Conservation (phyloP, 2,797 vertebrate genomes). For the Limnodromus scolopaceus region DNA sequence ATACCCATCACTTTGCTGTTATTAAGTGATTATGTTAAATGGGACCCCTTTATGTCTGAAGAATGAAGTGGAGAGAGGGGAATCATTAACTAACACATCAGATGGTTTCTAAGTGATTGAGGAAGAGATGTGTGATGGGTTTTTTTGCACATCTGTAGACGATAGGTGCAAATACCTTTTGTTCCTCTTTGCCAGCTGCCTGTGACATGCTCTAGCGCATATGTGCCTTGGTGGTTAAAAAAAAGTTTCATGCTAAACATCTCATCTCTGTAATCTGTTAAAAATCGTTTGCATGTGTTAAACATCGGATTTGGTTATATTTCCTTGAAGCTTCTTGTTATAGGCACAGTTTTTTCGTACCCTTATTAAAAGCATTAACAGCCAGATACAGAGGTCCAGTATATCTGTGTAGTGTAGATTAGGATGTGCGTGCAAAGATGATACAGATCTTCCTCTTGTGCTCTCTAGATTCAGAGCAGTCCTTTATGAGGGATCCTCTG, state of each 20-base stretch:
- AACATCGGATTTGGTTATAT: not conserved
- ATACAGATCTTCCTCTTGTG: not conserved
- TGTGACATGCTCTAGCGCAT: not conserved
- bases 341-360: not conserved
- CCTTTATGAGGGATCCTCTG: not conserved
- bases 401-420: not conserved
- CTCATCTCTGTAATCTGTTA: not conserved
- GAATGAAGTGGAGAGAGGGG: slow-evolving; percentile 73
- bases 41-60: slow-evolving; percentile 77
- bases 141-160: slow-evolving; percentile 5
- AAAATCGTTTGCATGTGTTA: slow-evolving; percentile 1
- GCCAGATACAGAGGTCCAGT: not conserved
- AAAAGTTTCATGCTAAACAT: not conserved
- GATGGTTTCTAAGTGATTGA: slow-evolving; percentile 63
- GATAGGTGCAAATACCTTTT: slow-evolving; percentile 33
- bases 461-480: not conserved
- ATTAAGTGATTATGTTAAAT: slow-evolving; percentile 83
- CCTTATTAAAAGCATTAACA: not conserved
- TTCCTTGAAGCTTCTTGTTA: not conserved
- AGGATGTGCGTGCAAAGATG: not conserved
- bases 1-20: slow-evolving; percentile 82
- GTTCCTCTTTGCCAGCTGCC: slow-evolving; percentile 35
- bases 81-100: slow-evolving; percentile 70
- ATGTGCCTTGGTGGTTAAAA: not conserved
- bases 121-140: not conserved